phyloP scores from a whole-genome alignment of 2,888 invertebrate species.

The Timema podura region DNA sequence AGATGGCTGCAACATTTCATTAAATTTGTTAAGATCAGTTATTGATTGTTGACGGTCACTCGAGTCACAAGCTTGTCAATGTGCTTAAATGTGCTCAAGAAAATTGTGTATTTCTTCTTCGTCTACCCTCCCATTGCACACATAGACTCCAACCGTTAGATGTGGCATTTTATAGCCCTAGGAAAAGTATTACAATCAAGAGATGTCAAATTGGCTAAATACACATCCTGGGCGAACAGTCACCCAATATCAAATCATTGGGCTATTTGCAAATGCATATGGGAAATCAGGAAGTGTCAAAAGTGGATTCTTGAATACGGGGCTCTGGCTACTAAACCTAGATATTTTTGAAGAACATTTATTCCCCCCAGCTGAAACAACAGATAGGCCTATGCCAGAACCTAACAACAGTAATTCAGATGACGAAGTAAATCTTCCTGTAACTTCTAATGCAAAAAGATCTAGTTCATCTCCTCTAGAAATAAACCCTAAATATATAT shows the following conservation, averaged over 20 bases:
- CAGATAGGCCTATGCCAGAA: not conserved
- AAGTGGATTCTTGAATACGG: slow-evolving; percentile 4
- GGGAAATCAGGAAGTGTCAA: not conserved
- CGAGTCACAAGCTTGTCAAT: slow-evolving; percentile 25
- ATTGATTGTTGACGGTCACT: slow-evolving; percentile 23
- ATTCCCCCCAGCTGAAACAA: slow-evolving; percentile 8
- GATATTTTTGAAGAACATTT: too few relatives aligned
- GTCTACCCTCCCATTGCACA: slow-evolving; percentile 1
- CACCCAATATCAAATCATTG: slow-evolving; percentile 12
- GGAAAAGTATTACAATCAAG: slow-evolving; percentile 1
- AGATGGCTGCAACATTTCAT: slow-evolving; percentile 28
- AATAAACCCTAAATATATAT: too few relatives aligned
- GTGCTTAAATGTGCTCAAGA: slow-evolving; percentile 19
- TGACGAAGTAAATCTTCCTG: too few relatives aligned
- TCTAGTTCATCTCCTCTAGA: too few relatives aligned
- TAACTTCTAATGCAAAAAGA: too few relatives aligned
- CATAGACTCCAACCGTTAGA: slow-evolving; percentile 14
- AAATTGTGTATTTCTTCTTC: not conserved
- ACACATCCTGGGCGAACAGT: slow-evolving; percentile 8
- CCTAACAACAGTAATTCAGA: too few relatives aligned
- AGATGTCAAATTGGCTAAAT: slow-evolving; percentile 5
- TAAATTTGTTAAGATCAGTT: slow-evolving; percentile 8
- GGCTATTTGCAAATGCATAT: slow-evolving; percentile 32
- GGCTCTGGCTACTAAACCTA: too few relatives aligned
- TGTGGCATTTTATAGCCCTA: not conserved